Conservation (phyloP, 2,797 vertebrate species). For the Coccyzus lansbergi region DNA sequence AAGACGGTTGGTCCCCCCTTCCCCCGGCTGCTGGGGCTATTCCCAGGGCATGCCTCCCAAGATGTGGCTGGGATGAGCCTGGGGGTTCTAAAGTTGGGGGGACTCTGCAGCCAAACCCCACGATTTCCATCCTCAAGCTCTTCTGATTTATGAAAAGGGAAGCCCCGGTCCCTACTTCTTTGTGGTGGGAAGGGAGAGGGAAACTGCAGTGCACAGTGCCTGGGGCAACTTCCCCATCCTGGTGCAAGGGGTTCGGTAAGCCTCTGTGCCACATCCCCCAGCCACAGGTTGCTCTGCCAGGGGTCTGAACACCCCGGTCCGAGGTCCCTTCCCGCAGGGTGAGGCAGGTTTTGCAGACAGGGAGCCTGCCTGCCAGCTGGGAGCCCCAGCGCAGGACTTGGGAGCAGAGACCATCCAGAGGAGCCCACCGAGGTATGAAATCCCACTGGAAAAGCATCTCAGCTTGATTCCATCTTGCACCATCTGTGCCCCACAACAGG, state of each 20-base stretch:
- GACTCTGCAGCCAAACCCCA: background rate
- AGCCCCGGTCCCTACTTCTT: background rate
- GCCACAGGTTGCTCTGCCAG: rapidly evolving
- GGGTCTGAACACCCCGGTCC: rapidly evolving
- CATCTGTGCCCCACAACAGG: rapidly evolving
- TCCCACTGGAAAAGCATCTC: background rate
- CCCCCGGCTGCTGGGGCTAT: background rate
- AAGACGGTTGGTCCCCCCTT: background rate
- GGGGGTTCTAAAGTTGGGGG: background rate
- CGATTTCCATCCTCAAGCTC: background rate
- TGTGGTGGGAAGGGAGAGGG: background rate
- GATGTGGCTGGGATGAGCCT: background rate
- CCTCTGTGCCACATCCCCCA: rapidly evolving
- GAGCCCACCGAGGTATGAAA: background rate
- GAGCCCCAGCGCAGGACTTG: rapidly evolving
- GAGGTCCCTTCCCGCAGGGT: background rate
- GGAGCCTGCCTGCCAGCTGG: background rate
- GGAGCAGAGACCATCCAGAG: background rate
- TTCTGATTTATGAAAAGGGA: background rate
- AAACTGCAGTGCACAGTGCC: rapidly evolving
- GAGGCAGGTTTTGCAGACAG: background rate
- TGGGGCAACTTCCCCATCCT: rapidly evolving
- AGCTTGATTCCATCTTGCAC: rapidly evolving
- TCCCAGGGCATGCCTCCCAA: background rate
- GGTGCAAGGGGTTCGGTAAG: rapidly evolving